phyloP scores from a whole-genome alignment of 2,113 vertebrate genomes.

The Polypterus senegalus region DNA sequence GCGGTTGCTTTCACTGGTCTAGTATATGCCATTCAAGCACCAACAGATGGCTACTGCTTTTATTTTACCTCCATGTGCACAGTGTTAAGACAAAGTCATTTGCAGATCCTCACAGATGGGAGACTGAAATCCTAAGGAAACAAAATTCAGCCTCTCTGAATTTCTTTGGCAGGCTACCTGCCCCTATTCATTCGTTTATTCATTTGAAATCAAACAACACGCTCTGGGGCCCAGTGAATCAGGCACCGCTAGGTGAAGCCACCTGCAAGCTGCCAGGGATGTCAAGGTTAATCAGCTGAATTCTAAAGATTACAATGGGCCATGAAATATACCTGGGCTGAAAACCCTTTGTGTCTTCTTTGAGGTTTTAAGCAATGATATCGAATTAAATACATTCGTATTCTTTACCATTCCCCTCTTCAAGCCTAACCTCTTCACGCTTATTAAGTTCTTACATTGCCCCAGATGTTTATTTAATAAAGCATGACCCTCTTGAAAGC shows the following conservation, averaged over 20 bases:
- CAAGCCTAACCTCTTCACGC: too few relatives aligned
- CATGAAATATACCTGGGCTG: background rate
- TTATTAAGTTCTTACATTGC: too few relatives aligned
- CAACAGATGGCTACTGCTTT: conserved; percentile 8
- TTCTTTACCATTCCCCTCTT: too few relatives aligned
- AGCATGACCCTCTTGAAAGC: too few relatives aligned
- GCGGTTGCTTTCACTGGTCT: background rate
- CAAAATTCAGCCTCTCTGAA: conserved; percentile 1
- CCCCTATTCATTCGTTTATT: conserved; percentile 3
- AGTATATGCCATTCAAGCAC: background rate
- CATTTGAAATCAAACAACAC: background rate
- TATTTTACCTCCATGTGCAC: background rate
- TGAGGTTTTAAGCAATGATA: too few relatives aligned
- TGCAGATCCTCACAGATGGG: background rate
- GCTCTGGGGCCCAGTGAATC: conserved; percentile 2
- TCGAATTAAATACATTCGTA: too few relatives aligned
- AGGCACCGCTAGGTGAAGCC: background rate
- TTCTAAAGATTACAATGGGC: conserved; percentile 1
- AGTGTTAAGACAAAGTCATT: conserved; percentile 3
- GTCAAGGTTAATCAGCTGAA: conserved; percentile 4
- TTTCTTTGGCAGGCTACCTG: background rate
- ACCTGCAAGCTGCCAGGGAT: conserved; percentile 1
- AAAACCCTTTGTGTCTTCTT: background rate
- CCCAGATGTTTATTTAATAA: too few relatives aligned
- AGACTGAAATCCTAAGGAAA: conserved; percentile 2